phyloP scores from a whole-genome alignment of 2,797 vertebrate genomes.

The Arrhamphus sclerolepis region DNA sequence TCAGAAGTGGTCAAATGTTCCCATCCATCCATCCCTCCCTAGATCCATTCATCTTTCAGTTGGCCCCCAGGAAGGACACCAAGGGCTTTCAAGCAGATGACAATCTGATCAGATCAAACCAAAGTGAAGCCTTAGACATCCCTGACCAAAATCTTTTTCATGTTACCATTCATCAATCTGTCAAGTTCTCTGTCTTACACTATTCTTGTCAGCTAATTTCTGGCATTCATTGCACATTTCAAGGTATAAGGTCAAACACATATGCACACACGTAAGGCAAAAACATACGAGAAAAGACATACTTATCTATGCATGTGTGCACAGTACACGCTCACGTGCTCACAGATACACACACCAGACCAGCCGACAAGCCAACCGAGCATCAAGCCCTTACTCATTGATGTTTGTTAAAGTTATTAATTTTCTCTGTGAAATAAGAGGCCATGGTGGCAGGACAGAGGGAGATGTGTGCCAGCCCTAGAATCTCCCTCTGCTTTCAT shows the following conservation, averaged over 20 bases:
- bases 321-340: conserved; percentile 36
- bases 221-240: conserved; percentile 16
- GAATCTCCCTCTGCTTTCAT: conserved; percentile 76
- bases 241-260: conserved; percentile 46
- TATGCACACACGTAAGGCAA: conserved; percentile 19
- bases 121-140: conserved; percentile 22
- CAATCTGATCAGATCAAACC: conserved; percentile 52
- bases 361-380: conserved; percentile 68
- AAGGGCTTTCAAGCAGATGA: conserved; percentile 60
- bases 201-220: conserved; percentile 33
- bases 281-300: conserved; percentile 33
- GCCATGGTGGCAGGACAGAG: conserved; percentile 76
- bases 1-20: conserved; percentile 83
- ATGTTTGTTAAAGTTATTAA: conserved; percentile 85
- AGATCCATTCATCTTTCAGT: conserved; percentile 61
- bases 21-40: conserved; percentile 73
- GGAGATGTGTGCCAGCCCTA: conserved; percentile 80
- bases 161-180: conserved; percentile 38
- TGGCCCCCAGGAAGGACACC: conserved; percentile 67
- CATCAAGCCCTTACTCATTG: conserved; percentile 72
- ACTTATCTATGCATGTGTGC: conserved; percentile 48
- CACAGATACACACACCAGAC: conserved; percentile 40
- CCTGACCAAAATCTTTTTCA: conserved; percentile 13
- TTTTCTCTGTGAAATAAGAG: conserved; percentile 85
- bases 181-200: conserved; percentile 27